Conservation (phyloP, 1,140 invertebrate genomes). For the Bemisia tabaci region DNA sequence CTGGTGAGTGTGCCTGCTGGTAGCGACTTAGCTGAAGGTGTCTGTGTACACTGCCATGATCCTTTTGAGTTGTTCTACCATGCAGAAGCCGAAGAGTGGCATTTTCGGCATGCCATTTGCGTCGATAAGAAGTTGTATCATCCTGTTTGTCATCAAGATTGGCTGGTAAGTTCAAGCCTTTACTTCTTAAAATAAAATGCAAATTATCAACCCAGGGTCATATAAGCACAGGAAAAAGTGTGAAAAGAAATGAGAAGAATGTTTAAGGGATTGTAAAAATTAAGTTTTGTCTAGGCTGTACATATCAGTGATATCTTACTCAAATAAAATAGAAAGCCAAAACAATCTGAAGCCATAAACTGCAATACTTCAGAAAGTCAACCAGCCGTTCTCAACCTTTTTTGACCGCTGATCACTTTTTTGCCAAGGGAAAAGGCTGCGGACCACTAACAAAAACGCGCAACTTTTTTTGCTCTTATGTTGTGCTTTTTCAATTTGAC, state of each 20-base stretch:
- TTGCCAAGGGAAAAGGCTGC: too few relatives aligned
- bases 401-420: too few relatives aligned
- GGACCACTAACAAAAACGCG: too few relatives aligned
- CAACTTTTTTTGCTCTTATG: too few relatives aligned
- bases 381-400: too few relatives aligned
- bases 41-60: slow-evolving; percentile 81
- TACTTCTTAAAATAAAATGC: too few relatives aligned
- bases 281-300: background rate
- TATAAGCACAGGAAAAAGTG: background rate
- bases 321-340: too few relatives aligned
- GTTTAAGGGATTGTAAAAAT: background rate
- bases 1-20: slow-evolving; percentile 46
- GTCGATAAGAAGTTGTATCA: slow-evolving; percentile 73
- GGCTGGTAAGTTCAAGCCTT: slow-evolving; percentile 44
- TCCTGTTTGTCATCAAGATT: slow-evolving; percentile 80
- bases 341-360: too few relatives aligned
- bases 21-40: slow-evolving; percentile 36
- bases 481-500: too few relatives aligned
- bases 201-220: too few relatives aligned
- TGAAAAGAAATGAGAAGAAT: background rate
- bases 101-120: slow-evolving; percentile 65
- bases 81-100: slow-evolving; percentile 93
- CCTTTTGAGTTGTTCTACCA: slow-evolving; percentile 86
- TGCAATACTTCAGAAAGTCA: too few relatives aligned
- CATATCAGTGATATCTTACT: too few relatives aligned